A percentile compares a stretch with the other conserved stretches of the same genome.
Conservation (phyloP, 2,113 vertebrate species). For the Tetrax tetrax region DNA sequence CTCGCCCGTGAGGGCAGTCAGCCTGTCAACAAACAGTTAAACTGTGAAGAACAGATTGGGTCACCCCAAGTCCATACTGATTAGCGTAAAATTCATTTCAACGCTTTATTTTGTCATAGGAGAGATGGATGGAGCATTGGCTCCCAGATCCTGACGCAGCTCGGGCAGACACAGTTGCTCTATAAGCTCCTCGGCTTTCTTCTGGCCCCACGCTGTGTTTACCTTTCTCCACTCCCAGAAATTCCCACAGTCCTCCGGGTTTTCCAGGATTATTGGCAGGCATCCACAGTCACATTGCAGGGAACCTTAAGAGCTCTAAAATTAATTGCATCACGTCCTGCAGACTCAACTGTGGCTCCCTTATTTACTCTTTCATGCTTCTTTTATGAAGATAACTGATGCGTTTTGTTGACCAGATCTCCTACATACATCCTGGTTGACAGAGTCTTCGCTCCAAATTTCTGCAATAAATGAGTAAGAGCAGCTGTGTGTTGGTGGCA, state of each 20-base stretch:
- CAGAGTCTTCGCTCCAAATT: not conserved
- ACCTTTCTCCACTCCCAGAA: not conserved
- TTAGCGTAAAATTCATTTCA: not conserved
- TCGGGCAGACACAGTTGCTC: not conserved
- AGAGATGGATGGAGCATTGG: not conserved
- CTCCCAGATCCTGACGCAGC: not conserved
- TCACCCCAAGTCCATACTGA: not conserved
- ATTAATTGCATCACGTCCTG: not conserved
- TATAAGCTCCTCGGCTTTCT: not conserved
- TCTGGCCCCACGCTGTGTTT: not conserved
- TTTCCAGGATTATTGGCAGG: not conserved
- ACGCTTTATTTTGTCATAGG: not conserved
- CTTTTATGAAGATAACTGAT: not conserved
- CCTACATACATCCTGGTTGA: constrained; percentile 15
- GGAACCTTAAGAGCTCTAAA: not conserved
- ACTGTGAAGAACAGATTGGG: not conserved
- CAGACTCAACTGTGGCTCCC: not conserved
- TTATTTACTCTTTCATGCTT: not conserved
- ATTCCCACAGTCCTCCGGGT: not conserved
- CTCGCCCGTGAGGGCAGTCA: rapidly evolving
- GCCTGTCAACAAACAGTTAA: not conserved
- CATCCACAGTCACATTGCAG: not conserved
- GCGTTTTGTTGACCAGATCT: not conserved
- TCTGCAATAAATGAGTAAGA: constrained; percentile 10
- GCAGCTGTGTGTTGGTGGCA: not conserved